Evolutionary conservation across 2,113 vertebrate species (phyloP), one percentile per base, ranked within the genome.

Genomic region (Galbula dea): DNA sequence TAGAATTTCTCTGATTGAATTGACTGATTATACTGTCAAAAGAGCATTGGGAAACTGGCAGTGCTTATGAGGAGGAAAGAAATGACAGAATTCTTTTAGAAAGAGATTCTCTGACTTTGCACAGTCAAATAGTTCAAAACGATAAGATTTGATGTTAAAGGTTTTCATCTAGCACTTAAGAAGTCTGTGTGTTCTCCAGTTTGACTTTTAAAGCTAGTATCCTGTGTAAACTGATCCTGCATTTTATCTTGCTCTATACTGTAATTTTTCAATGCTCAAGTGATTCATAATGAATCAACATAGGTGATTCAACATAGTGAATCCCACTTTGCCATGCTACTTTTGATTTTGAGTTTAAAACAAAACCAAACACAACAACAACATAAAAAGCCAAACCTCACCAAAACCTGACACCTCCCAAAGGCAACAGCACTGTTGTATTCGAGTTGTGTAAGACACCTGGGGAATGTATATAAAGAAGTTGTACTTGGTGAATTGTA

Each of bases 1-100:
- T 97, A 97, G 98, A 98, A 98, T 98, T 98, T 98, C 97, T 98
- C 96, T 98, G 98, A 98, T 98, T 98, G 98, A 98, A 98, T 97
- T 98, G 97, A 98, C 98, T 98, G 98, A 98, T 98, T 98, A 98
- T 98, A 96, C 97, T 97, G 97, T 98, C 97, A 97, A 97, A 98
- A 94, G 96, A 96, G 94, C 94, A 94, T 80, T 96, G 96, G 96
- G 89, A 95, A 96, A 96, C 95, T 95, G 94, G 95, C 89, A 95
- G 87, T 65, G 86, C 88, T 96, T 96, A 94, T 94, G 86, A 92
- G 82, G 72, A 97, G 93, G 91, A 82, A 96, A 95, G 88, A 95
- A 96, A 97, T 81, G 94, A 96, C 95, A 90, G 88, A 61, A 90
- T 97, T 97, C 92, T 96, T 96, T 96, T 84, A 82, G 55, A 89